Conservation (phyloP, 2,797 vertebrate species). For the Poliocrania exsul region DNA sequence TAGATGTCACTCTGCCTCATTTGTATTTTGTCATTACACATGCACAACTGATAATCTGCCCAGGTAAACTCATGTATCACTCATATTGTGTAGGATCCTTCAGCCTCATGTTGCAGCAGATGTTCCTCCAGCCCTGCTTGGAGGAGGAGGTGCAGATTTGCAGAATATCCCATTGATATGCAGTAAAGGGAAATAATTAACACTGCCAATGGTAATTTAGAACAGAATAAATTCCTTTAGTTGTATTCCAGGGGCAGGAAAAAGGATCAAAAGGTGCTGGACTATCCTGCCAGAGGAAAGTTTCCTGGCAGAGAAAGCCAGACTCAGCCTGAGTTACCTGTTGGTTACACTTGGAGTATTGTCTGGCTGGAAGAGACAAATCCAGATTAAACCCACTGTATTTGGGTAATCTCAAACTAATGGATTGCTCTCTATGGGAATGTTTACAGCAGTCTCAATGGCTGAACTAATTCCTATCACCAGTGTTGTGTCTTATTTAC, state of each 20-base stretch:
- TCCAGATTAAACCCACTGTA: not conserved
- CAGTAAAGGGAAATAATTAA: not conserved
- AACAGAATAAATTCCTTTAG: not conserved
- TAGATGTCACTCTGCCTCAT: not conserved
- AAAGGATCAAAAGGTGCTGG: not conserved
- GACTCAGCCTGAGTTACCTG: not conserved
- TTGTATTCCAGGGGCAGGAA: not conserved
- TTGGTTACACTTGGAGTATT: not conserved
- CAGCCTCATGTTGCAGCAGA: not conserved
- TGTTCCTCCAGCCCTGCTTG: not conserved
- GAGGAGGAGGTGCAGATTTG: not conserved
- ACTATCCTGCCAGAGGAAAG: not conserved
- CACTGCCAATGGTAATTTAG: not conserved
- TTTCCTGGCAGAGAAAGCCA: not conserved
- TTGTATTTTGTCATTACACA: not conserved
- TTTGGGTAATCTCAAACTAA: not conserved
- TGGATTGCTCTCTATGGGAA: not conserved
- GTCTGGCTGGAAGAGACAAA: not conserved
- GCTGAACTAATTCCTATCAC: not conserved
- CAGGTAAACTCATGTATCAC: not conserved
- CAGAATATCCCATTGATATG: not conserved
- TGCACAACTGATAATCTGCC: not conserved
- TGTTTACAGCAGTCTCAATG: not conserved
- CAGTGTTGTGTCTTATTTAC: not conserved
- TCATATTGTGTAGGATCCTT: not conserved